These are phyloP conservation scores for Dreissena polymorpha DNA, from an alignment of 1,140 invertebrate species.

Conservation along the genomic window DNA sequence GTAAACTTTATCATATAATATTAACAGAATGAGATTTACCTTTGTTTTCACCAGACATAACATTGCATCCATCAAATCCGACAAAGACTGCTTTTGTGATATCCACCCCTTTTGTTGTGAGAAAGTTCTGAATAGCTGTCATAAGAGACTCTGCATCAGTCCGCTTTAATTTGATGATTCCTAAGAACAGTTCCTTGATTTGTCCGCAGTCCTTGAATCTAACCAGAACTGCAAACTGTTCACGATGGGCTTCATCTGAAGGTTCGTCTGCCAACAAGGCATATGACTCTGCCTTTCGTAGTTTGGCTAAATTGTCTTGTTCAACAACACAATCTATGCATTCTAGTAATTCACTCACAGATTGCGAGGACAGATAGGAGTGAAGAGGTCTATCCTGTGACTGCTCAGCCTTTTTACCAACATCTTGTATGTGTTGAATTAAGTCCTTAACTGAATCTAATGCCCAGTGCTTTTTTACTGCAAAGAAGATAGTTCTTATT, in stretches of 20 bases:
- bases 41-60: slow-evolving; percentile 7
- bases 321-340: slow-evolving; percentile 1
- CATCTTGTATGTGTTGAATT: background rate
- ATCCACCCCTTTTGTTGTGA: background rate
- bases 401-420: background rate
- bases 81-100: slow-evolving; percentile 28
- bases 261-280: slow-evolving; percentile 16
- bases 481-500: background rate
- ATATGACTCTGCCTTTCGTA: background rate
- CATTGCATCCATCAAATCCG: slow-evolving; percentile 21
- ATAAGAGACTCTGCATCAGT: slow-evolving; percentile 12
- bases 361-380: background rate
- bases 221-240: slow-evolving; percentile 28
- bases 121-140: background rate
- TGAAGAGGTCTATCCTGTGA: background rate
- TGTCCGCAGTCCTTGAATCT: background rate
- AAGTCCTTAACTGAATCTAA: slow-evolving; percentile 8
- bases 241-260: slow-evolving; percentile 29
- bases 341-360: background rate
- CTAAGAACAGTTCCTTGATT: background rate
- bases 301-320: background rate
- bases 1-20: too few species aligned
- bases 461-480: slow-evolving; percentile 2
- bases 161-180: background rate
- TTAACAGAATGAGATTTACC: too few species aligned